Evolutionary conservation across 2,113 vertebrate genomes (phyloP).

Genomic region (Lepus timidus): DNA sequence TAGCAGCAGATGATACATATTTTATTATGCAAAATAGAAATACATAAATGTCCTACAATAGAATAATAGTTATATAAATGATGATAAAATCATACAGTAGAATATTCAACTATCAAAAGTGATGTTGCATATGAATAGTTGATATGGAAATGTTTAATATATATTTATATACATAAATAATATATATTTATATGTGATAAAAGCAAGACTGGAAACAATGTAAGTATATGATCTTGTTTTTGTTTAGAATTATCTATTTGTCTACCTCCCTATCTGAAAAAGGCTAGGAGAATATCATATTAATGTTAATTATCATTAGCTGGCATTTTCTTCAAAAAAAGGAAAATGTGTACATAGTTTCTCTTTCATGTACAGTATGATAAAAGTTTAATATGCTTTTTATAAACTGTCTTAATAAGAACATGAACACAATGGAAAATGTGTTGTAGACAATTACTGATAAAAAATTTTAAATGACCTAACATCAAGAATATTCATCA

Average conservation of each 20-base stretch:
- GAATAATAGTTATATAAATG: neutral
- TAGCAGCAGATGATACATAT: conserved; percentile 36
- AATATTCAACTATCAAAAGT: conserved; percentile 24
- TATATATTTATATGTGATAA: neutral
- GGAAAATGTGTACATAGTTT: neutral
- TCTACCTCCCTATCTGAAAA: neutral
- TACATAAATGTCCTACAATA: conserved; percentile 36
- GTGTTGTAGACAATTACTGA: neutral
- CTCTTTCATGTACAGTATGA: conserved; percentile 13
- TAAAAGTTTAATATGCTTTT: conserved; percentile 27
- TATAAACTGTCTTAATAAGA: conserved; percentile 27
- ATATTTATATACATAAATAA: neutral
- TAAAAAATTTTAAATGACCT: conserved; percentile 36
- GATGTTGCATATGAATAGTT: neutral
- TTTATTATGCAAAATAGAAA: conserved; percentile 48
- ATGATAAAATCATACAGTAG: neutral
- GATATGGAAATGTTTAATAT: conserved; percentile 6
- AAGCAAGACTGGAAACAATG: neutral
- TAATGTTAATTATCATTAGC: conserved; percentile 2
- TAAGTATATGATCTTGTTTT: neutral
- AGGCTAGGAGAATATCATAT: neutral
- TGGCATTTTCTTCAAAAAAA: conserved; percentile 28
- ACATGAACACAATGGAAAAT: conserved; percentile 35
- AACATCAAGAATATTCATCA: conserved; percentile 15
- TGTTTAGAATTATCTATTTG: conserved; percentile 23